These are phyloP conservation scores for Cephus nigrinus DNA, from an alignment of 2,888 invertebrate species.

Conservation along the genomic window DNA sequence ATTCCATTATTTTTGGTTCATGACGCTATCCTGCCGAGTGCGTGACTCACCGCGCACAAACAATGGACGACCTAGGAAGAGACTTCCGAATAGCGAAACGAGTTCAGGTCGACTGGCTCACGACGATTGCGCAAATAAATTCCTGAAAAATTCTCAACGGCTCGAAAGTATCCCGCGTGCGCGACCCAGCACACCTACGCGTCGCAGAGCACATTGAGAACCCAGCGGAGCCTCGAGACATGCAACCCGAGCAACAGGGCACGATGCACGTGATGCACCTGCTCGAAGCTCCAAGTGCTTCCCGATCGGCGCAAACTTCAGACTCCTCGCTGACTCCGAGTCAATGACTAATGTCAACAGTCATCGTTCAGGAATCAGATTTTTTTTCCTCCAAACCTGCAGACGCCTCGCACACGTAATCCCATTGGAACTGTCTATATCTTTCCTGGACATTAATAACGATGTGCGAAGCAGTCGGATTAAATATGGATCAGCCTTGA, in stretches of 20 bases:
- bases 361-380: conserved; percentile 4
- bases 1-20: neutral
- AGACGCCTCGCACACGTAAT: neutral
- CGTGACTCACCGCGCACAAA: neutral
- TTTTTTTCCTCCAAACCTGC: neutral
- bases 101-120: neutral
- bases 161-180: neutral
- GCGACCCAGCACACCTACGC: neutral
- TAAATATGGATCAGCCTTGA: neutral
- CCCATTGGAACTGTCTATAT: neutral
- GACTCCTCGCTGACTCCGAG: neutral
- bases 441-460: neutral
- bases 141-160: neutral
- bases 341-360: conserved; percentile 1
- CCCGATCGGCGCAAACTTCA: neutral
- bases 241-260: conserved; percentile 39
- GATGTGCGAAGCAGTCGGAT: neutral
- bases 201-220: neutral
- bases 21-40: neutral
- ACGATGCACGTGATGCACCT: conserved; percentile 39
- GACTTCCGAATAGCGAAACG: neutral
- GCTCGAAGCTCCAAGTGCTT: conserved; percentile 25
- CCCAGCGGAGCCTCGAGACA: conserved; percentile 20
- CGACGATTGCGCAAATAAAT: neutral
- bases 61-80: neutral